phyloP scores from a whole-genome alignment of 2,797 vertebrate species.

The Cheirogaleus major region DNA sequence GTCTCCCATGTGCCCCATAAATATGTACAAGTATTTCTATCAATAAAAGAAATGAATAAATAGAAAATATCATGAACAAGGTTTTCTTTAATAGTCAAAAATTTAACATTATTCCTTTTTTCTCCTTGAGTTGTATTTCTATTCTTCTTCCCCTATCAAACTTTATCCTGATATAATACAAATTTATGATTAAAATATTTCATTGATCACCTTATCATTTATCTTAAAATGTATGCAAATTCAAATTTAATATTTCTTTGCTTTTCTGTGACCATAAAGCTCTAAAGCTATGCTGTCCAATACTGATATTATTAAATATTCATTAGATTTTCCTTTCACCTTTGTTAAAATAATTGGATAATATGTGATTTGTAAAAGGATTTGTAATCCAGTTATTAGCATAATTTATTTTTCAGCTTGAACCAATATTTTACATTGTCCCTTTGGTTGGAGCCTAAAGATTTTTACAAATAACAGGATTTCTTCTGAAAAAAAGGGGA shows the following conservation, averaged over 20 bases:
- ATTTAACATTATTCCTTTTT: background rate
- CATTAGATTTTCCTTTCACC: background rate
- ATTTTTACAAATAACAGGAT: background rate
- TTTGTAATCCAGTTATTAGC: background rate
- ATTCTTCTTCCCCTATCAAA: background rate
- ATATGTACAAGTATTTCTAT: background rate
- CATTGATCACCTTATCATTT: background rate
- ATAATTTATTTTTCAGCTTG: background rate
- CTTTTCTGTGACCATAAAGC: background rate
- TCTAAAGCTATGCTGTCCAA: background rate
- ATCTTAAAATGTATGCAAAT: background rate
- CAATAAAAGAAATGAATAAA: background rate
- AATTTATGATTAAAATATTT: background rate
- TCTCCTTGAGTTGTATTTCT: background rate
- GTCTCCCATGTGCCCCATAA: background rate
- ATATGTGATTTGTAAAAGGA: background rate
- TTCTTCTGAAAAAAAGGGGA: background rate
- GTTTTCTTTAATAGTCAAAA: background rate
- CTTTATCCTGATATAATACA: background rate
- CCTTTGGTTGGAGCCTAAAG: background rate
- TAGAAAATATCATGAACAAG: background rate
- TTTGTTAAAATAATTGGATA: background rate
- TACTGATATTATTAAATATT: background rate
- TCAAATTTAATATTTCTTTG: background rate
- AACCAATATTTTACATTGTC: background rate